Percentiles rank a stretch among this genome's conserved stretches.
These are phyloP conservation scores for Phthorimaea operculella DNA, from an alignment of 1,140 invertebrate species.

Conservation along the genomic window DNA sequence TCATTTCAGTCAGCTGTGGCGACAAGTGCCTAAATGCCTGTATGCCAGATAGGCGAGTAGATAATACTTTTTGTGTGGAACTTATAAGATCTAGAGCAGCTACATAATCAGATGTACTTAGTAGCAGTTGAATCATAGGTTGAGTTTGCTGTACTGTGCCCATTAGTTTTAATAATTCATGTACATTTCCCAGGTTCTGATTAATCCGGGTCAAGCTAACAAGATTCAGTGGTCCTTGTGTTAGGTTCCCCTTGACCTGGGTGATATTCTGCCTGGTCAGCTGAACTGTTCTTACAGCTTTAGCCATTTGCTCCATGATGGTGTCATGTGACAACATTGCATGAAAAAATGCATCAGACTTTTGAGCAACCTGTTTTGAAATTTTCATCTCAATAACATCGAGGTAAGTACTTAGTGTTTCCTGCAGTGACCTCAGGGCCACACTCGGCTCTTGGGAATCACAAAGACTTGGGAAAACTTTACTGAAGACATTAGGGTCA, in stretches of 20 bases:
- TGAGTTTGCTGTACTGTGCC: conserved; percentile 97
- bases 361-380: conserved; percentile 94
- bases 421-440: conserved; percentile 68
- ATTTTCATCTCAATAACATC: conserved; percentile 97
- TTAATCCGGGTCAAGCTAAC: conserved; percentile 74
- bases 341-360: conserved; percentile 96
- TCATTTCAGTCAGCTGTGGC: conserved; percentile 96
- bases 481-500: conserved; percentile 84
- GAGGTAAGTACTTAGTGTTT: conserved; percentile 90
- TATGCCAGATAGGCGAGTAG: conserved; percentile 88
- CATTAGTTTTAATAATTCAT: conserved; percentile 90
- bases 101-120: conserved; percentile 97
- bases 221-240: conserved; percentile 83
- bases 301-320: conserved; percentile 88
- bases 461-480: conserved; percentile 80
- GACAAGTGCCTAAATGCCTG: conserved; percentile 95
- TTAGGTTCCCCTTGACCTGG: conserved; percentile 81
- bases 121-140: conserved; percentile 92
- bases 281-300: conserved; percentile 84
- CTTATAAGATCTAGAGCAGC: conserved; percentile 96
- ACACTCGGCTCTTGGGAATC: conserved; percentile 51
- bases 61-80: conserved; percentile 94
- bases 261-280: conserved; percentile 76
- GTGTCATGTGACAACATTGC: conserved; percentile 97
- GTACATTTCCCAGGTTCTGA: conserved; percentile 72